These are phyloP conservation scores for Gymnorhina tibicen DNA, from an alignment of 2,113 vertebrate species.

Conservation along the genomic window DNA sequence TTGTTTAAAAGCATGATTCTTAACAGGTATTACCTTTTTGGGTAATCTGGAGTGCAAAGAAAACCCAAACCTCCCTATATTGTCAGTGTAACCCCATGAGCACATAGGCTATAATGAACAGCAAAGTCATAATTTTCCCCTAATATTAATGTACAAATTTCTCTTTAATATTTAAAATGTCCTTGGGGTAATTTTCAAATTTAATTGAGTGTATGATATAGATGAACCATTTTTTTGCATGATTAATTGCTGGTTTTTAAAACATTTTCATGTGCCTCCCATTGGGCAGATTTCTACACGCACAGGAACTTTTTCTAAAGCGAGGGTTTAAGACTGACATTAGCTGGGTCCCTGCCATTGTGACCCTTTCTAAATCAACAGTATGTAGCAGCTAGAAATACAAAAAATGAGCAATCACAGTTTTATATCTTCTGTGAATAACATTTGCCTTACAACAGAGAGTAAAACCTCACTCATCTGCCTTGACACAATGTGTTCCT, in stretches of 20 bases:
- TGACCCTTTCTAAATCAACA: background rate
- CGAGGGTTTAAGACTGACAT: background rate
- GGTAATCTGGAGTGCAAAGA: background rate
- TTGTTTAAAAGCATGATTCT: background rate
- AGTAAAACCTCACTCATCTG: background rate
- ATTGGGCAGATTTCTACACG: background rate
- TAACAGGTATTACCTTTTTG: background rate
- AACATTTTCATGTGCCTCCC: background rate
- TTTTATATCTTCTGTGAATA: background rate
- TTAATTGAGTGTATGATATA: background rate
- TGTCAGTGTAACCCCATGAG: background rate
- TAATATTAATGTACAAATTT: background rate
- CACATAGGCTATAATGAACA: background rate
- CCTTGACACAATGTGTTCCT: background rate
- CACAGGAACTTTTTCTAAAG: background rate
- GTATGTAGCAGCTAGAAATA: background rate
- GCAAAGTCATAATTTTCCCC: background rate
- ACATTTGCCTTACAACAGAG: background rate
- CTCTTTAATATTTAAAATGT: constrained; percentile 4
- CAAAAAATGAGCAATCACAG: background rate
- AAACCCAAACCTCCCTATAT: background rate
- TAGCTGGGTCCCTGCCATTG: background rate
- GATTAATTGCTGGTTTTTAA: background rate
- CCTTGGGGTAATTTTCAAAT: background rate
- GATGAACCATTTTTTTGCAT: background rate